These are phyloP conservation scores for Graptemys geographica DNA, from an alignment of 2,797 vertebrate genomes.

Conservation along the genomic window DNA sequence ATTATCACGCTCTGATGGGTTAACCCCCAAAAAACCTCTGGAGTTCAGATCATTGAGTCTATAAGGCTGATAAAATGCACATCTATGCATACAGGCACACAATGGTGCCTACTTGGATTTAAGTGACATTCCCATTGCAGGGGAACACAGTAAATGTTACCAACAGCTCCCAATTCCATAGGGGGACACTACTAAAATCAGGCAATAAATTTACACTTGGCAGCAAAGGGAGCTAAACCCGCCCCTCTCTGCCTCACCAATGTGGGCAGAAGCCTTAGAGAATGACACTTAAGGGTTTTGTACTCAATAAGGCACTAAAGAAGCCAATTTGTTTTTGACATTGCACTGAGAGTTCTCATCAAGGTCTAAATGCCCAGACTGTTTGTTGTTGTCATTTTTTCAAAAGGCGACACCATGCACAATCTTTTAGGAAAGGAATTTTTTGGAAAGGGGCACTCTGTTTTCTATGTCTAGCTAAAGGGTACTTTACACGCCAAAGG, in stretches of 20 bases:
- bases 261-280: background rate
- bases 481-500: background rate
- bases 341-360: background rate
- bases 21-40: background rate
- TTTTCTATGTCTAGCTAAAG: constrained; percentile 19
- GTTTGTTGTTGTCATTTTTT: background rate
- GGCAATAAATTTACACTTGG: background rate
- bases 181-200: background rate
- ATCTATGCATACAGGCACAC: background rate
- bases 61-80: background rate
- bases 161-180: background rate
- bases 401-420: background rate
- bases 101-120: background rate
- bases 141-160: background rate
- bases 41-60: background rate
- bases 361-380: background rate
- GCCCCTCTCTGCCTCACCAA: fast-evolving
- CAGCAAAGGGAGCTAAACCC: background rate
- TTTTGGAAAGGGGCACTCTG: background rate
- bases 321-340: background rate
- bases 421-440: background rate
- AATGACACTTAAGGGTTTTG: background rate
- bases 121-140: background rate
- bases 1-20: constrained; percentile 37
- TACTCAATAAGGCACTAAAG: background rate